phyloP scores from a whole-genome alignment of 1,140 invertebrate species.

The Dendroctonus ponderosae region DNA sequence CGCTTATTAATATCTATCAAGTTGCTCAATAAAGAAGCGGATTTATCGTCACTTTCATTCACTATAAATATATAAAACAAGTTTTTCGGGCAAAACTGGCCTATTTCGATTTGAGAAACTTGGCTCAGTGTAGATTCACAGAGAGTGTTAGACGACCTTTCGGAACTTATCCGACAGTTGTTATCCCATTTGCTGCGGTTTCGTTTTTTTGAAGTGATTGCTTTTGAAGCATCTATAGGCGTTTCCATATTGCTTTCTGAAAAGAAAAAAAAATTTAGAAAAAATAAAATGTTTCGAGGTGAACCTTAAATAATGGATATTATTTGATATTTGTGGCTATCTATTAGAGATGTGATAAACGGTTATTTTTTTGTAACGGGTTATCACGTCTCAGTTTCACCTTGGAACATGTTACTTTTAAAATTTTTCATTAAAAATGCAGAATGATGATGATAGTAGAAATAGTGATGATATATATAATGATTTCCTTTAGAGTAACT shows the following conservation, averaged over 20 bases:
- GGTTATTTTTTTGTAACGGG: no score
- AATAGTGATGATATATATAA: no score
- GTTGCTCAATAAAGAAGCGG: constrained; percentile 8
- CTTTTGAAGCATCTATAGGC: neutral
- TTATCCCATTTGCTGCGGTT: neutral
- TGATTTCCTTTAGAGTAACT: no score
- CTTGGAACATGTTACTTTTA: no score
- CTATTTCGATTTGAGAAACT: constrained; percentile 17
- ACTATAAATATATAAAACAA: constrained; percentile 32
- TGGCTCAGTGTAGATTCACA: constrained; percentile 2
- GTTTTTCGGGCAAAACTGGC: constrained; percentile 27
- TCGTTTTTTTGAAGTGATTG: constrained; percentile 5
- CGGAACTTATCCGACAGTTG: neutral
- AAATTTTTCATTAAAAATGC: no score
- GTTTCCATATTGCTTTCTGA: neutral
- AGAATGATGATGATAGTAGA: no score
- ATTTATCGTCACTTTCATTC: constrained; percentile 9
- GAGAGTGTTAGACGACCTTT: neutral
- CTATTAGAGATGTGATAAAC: no score
- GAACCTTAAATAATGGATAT: no score
- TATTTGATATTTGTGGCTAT: no score
- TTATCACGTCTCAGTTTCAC: no score
- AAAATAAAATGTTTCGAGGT: no score
- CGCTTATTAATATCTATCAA: constrained; percentile 11
- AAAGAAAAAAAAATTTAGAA: no score